These are phyloP conservation scores for Characodon lateralis DNA, from an alignment of 2,797 vertebrate genomes.

Conservation along the genomic window DNA sequence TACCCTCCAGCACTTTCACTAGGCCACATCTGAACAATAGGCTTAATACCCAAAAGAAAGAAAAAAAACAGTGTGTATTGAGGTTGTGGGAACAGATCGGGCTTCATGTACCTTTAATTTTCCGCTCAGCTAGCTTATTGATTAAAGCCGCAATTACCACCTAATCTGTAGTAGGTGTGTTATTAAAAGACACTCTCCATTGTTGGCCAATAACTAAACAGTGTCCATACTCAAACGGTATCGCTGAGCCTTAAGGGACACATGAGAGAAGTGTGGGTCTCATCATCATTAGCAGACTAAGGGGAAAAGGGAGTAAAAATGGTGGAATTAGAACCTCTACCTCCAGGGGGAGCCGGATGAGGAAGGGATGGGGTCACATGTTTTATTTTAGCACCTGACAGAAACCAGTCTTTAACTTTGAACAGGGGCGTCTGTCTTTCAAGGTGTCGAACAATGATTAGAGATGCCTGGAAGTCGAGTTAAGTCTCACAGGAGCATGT, in stretches of 20 bases:
- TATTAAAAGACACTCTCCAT: slow-evolving; percentile 86
- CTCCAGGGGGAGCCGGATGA: slow-evolving; percentile 73
- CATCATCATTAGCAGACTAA: slow-evolving; percentile 84
- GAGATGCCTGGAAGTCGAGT: slow-evolving; percentile 73
- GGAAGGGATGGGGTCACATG: slow-evolving; percentile 70
- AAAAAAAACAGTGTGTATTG: slow-evolving; percentile 56
- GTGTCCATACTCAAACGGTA: slow-evolving; percentile 82
- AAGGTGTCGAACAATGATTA: slow-evolving; percentile 82
- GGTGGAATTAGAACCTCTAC: slow-evolving; percentile 78
- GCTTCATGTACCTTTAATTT: slow-evolving; percentile 86
- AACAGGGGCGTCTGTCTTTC: slow-evolving; percentile 75
- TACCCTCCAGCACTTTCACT: slow-evolving; percentile 78
- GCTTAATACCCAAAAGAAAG: slow-evolving; percentile 60
- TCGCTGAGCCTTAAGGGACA: slow-evolving; percentile 81
- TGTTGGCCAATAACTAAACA: slow-evolving; percentile 90
- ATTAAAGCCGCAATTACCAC: slow-evolving; percentile 88
- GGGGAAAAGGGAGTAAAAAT: slow-evolving; percentile 73
- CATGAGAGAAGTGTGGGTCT: slow-evolving; percentile 63
- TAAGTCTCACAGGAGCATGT: slow-evolving; percentile 68
- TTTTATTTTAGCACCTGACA: slow-evolving; percentile 72
- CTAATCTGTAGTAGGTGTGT: slow-evolving; percentile 85
- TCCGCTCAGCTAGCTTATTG: slow-evolving; percentile 88
- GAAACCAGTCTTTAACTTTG: slow-evolving; percentile 80
- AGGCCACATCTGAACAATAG: slow-evolving; percentile 81
- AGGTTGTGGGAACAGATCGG: slow-evolving; percentile 11